Base-by-base conservation (phyloP, 1,140 invertebrate genomes). In the Neodiprion fabricii region DNA sequence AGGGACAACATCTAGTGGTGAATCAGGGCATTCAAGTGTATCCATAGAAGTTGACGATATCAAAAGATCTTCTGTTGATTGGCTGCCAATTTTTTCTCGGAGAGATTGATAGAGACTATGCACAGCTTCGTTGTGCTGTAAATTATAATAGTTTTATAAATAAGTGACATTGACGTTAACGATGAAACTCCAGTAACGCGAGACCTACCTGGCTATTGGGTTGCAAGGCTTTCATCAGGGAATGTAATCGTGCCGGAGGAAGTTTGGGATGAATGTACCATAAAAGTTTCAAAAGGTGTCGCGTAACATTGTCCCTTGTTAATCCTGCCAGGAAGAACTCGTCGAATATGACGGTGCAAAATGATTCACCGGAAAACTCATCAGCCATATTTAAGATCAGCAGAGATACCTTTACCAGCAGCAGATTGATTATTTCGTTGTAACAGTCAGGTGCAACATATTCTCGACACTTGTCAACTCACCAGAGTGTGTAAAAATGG, bases 271-370 rank as follows among this genome's bases (percentile, higher is more conserved):
- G 92, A 72, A 98, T 94, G 84, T 98, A 96, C 95, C 95, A 98
- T 8, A 99, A 86, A 66, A 99, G 89, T 86, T 98, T 97, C 49
- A 98, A 87, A 79, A 99, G 90, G 89, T 99, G 98, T 65, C 96
- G 90, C n/a, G 95, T 95, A 0, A 98, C 96, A 90, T 97, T 98
- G 83, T 98, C 97, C 75, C 94, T 91, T 8, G 92, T 92, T 50
- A 98, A 90, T 0, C 95, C 95, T 67, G 96, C 95, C 86, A 97
- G 96, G 78, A 99, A 96, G 84, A 98, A 98, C 86, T 98, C 97
- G 89, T 98, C 97, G 90, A 99, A 98, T 17, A 99, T 92, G 1
- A 96, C 96, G 1, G 96, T 97, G 88, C 97, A 98, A 83, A 98
- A 98, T 78, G 98, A 97, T 89, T 98, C 96, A 7, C 95, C 94